Base-by-base conservation (phyloP, 1,140 invertebrate species). In the Mamestra configurata region DNA sequence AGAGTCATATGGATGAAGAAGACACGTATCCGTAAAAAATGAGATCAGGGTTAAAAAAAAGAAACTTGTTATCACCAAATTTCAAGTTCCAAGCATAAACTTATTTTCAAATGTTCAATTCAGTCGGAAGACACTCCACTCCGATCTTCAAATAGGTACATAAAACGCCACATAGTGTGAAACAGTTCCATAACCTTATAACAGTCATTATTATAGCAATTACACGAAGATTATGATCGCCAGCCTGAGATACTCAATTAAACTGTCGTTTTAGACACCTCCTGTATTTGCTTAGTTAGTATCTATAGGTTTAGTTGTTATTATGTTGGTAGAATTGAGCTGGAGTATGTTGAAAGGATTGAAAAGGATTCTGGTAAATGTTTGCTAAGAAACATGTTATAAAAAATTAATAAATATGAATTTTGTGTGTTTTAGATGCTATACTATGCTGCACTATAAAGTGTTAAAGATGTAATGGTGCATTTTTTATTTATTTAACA, bases 181-280 rank as follows among this genome's bases (percentile, higher is more conserved):
- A 70, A 70, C 66, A 70, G 66, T 70, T 46, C 66, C 15, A 70
- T 70, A 70, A 70, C 66, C 66, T 70, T 70, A 70, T 70, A 70
- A 70, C 40, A 70, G 66, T 18, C 15, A 70, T 70, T 70, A 70
- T 70, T 70, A 70, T 4, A 49, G 10, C 66, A 70, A 70, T 70
- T 70, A 70, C 66, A 70, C 43, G 40, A 46, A 46, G 66, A 70
- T 70, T 70, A 70, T 70, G 40, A 70, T 70, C 66, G 13, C 40
- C n/a, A 70, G 66, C 4, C 59, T 61, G 59, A 61, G 59, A 61
- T 61, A 61, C 37, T 70, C 66, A 70, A 70, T 70, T 70, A 70
- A 70, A 70, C 66, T 70, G 66, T 70, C 66, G 66, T 70, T 43
- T 22, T 27, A 49, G 40, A 70, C 66, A 49, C 66, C 66, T 49